Conservation (phyloP, 2,113 vertebrate genomes). For the Bothrops jararaca region DNA sequence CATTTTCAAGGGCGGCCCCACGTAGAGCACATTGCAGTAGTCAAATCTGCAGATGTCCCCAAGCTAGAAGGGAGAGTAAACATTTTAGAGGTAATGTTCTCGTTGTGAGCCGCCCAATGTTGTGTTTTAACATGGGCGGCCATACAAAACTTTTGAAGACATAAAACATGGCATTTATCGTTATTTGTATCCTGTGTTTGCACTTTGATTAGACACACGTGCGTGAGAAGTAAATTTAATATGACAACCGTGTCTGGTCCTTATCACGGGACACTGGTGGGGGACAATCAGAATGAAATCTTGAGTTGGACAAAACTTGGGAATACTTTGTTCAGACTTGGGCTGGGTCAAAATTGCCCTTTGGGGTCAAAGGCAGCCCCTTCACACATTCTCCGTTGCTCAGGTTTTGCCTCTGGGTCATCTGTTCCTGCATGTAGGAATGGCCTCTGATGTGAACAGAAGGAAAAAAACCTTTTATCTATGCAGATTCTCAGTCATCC, state of each 20-base stretch:
- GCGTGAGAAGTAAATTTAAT: no score
- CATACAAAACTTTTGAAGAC: no score
- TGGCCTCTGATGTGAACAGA: not conserved
- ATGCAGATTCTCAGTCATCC: not conserved
- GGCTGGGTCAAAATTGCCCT: not conserved
- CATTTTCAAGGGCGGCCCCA: no score
- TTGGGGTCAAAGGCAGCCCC: not conserved
- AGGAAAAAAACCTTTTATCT: not conserved
- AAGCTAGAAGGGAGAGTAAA: not conserved
- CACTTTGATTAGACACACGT: no score
- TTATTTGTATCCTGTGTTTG: no score
- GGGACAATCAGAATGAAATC: not conserved
- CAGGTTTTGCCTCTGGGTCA: not conserved
- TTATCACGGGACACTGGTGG: not conserved
- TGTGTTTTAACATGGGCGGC: no score
- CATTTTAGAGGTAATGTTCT: not conserved
- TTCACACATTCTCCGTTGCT: not conserved
- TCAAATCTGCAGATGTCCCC: not conserved
- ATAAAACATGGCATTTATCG: no score
- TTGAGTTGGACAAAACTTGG: not conserved
- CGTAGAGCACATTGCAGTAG: no score
- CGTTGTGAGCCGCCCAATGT: no score
- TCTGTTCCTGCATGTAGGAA: not conserved
- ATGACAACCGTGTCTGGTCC: not conserved
- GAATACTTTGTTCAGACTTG: not conserved